A percentile compares a stretch with the other conserved stretches of the same genome.
Conservation (phyloP, 2,888 invertebrate species). For the Platycnemis pennipes region DNA sequence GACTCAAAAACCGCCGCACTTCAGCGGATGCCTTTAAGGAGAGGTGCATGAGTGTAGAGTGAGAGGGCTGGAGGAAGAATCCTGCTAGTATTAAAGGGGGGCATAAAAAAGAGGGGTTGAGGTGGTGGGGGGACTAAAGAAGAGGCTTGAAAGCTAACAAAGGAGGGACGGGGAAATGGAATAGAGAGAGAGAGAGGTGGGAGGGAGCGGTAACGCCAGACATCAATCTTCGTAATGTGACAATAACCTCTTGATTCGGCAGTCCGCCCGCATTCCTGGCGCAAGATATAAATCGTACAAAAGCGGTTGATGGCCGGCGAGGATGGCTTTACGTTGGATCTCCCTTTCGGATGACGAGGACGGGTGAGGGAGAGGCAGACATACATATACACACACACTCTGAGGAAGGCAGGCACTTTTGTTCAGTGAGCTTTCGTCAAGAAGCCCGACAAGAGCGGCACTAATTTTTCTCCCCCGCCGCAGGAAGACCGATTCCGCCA, state of each 20-base stretch:
- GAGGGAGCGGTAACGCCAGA: background rate
- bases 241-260: constrained; percentile 68
- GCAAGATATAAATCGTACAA: constrained; percentile 56
- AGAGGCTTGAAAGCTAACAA: background rate
- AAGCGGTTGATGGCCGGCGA: constrained; percentile 14
- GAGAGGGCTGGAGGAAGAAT: background rate
- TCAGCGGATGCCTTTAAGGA: background rate
- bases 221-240: constrained; percentile 68
- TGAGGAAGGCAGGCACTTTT: background rate
- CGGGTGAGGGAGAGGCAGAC: background rate
- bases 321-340: background rate
- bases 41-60: background rate
- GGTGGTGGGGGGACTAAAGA: background rate
- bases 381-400: background rate
- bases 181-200: background rate
- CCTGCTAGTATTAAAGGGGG: too few species aligned
- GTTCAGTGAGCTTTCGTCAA: constrained; percentile 22
- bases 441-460: constrained; percentile 29
- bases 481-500: constrained; percentile 3
- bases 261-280: constrained; percentile 66
- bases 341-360: constrained; percentile 43
- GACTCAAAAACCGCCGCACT: background rate
- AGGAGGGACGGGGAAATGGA: background rate
- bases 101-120: background rate
- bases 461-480: constrained; percentile 54